A percentile compares a stretch with the other conserved stretches of the same genome.
Conservation (phyloP, 1,140 invertebrate genomes). For the Pristionchus pacificus region DNA sequence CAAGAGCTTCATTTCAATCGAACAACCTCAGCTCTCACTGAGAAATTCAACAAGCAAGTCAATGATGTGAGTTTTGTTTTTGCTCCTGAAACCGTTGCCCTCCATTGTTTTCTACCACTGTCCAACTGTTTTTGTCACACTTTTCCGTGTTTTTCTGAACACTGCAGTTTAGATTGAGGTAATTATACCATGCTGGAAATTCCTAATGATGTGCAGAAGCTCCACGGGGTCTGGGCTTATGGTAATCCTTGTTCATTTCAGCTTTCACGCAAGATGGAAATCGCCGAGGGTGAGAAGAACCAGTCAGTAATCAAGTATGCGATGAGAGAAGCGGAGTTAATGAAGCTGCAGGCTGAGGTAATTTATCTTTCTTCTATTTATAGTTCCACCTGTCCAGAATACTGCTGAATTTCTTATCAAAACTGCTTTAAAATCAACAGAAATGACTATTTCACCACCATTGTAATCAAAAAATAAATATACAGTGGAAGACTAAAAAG, state of each 20-base stretch:
- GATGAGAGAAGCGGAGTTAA: conserved; percentile 32
- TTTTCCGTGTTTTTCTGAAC: no score
- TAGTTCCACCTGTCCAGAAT: no score
- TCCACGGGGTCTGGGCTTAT: neutral
- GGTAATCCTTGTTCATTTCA: neutral
- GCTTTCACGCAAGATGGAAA: conserved; percentile 28
- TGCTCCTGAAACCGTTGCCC: neutral
- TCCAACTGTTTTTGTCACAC: no score
- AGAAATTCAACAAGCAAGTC: conserved; percentile 17
- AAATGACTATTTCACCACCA: no score
- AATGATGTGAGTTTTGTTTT: conserved; percentile 14
- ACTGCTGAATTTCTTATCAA: neutral
- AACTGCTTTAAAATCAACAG: neutral
- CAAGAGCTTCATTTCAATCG: conserved; percentile 27
- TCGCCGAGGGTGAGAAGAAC: conserved; percentile 32
- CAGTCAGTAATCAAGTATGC: conserved; percentile 35
- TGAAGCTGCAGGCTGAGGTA: conserved; percentile 21
- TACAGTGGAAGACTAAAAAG: no score
- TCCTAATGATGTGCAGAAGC: neutral
- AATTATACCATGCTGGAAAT: neutral
- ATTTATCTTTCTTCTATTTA: no score
- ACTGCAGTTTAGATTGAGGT: no score
- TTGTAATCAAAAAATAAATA: no score
- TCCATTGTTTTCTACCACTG: no score
- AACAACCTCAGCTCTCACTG: conserved; percentile 16